phyloP scores from a whole-genome alignment of 2,113 vertebrate genomes.

The Syngnathus floridae region DNA sequence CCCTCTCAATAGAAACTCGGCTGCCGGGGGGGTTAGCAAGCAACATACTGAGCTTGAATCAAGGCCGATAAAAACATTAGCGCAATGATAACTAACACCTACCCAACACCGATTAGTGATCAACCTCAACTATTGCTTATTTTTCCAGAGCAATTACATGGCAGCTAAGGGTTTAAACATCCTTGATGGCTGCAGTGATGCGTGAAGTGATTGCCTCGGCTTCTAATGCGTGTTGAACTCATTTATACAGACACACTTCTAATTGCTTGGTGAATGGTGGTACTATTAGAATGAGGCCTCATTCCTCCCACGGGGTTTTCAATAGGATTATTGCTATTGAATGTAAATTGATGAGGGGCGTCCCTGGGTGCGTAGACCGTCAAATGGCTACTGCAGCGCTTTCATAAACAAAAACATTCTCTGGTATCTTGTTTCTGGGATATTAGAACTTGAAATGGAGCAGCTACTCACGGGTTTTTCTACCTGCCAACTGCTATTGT shows the following conservation, averaged over 20 bases:
- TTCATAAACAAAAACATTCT: constrained; percentile 34
- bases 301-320: constrained; percentile 45
- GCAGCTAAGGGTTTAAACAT: constrained; percentile 47
- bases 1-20: constrained; percentile 57
- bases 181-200: constrained; percentile 57
- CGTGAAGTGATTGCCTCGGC: constrained; percentile 57
- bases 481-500: constrained; percentile 16
- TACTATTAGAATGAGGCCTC: constrained; percentile 33
- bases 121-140: constrained; percentile 49
- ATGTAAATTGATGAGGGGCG: constrained; percentile 59
- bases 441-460: neutral
- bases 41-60: constrained; percentile 39
- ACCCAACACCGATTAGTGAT: constrained; percentile 44
- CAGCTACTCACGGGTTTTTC: constrained; percentile 3
- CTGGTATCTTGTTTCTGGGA: too few relatives aligned
- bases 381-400: constrained; percentile 13
- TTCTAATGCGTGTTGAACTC: constrained; percentile 60
- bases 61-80: constrained; percentile 52
- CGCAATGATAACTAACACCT: constrained; percentile 50
- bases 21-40: constrained; percentile 34
- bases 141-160: constrained; percentile 55
- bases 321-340: constrained; percentile 49
- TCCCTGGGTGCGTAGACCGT: constrained; percentile 32
- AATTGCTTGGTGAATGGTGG: constrained; percentile 54
- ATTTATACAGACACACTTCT: constrained; percentile 59